Percentiles rank a stretch among this genome's conserved stretches.
Evolutionary conservation across 2,797 vertebrate species (phyloP).

Genomic region (Rhabdomys pumilio): DNA sequence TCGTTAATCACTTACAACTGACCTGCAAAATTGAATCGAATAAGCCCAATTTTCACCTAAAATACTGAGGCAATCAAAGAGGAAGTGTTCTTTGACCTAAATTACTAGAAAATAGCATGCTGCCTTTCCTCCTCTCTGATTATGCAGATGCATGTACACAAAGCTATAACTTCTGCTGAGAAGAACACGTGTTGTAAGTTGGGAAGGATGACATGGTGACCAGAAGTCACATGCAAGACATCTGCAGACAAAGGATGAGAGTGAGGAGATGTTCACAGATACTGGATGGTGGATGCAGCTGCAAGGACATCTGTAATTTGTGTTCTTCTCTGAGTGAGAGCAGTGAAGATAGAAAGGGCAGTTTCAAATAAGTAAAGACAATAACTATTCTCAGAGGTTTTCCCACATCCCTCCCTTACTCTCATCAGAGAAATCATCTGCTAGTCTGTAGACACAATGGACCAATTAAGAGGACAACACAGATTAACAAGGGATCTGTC

Average conservation of each 20-base stretch:
- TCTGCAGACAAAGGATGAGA: conserved; percentile 30
- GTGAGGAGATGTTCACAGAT: background rate
- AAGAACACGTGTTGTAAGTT: conserved; percentile 65
- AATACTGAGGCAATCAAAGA: conserved; percentile 58
- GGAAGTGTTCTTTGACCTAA: conserved; percentile 31
- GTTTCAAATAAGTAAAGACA: background rate
- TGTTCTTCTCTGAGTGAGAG: background rate
- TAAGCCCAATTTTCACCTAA: conserved; percentile 62
- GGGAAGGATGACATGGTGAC: conserved; percentile 46
- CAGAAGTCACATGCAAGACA: conserved; percentile 65
- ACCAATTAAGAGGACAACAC: background rate
- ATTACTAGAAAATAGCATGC: conserved; percentile 38
- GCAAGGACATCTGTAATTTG: background rate
- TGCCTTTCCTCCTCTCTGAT: background rate
- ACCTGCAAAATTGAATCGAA: conserved; percentile 69
- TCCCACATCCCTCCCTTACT: too few species aligned
- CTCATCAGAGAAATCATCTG: background rate
- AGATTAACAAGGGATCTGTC: background rate
- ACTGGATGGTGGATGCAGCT: background rate
- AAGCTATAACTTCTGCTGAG: conserved; percentile 43
- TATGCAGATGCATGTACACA: conserved; percentile 55
- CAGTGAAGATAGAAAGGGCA: background rate
- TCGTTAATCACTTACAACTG: conserved; percentile 77
- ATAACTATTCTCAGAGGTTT: background rate
- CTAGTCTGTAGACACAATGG: background rate